Evolutionary conservation across 2,888 invertebrate genomes (phyloP).

Genomic region (Amorpha juglandis): DNA sequence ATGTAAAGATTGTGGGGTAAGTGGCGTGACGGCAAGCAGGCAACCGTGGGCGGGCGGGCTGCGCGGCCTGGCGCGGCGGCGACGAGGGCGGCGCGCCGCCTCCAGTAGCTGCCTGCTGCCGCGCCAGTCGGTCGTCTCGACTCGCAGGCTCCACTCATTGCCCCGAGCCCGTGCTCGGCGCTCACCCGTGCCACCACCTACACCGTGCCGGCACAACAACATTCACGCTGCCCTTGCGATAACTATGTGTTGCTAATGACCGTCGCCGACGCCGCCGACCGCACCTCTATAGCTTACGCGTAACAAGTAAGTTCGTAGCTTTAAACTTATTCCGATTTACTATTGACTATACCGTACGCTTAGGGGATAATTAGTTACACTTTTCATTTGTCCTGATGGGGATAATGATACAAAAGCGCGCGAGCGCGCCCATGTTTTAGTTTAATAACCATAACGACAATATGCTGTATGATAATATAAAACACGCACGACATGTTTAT

Average conservation of each 20-base stretch:
- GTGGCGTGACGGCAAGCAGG: constrained; percentile 66
- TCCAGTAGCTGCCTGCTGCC: constrained; percentile 71
- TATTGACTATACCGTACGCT: background rate
- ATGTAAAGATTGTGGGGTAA: constrained; percentile 74
- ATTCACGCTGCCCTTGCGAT: constrained; percentile 57
- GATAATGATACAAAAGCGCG: constrained; percentile 9
- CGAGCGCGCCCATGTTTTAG: constrained; percentile 13
- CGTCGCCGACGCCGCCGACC: constrained; percentile 39
- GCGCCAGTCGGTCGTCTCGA: constrained; percentile 73
- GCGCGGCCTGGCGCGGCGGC: constrained; percentile 62
- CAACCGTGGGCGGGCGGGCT: constrained; percentile 67
- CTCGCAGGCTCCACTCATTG: constrained; percentile 45
- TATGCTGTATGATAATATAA: background rate
- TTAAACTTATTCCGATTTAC: background rate
- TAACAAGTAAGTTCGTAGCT: constrained; percentile 51
- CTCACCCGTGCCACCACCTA: constrained; percentile 27
- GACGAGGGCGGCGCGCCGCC: constrained; percentile 54
- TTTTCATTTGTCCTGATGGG: constrained; percentile 14
- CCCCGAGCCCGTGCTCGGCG: constrained; percentile 42
- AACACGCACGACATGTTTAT: constrained; percentile 17
- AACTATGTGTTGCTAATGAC: constrained; percentile 59
- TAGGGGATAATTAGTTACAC: background rate
- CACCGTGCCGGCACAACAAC: constrained; percentile 65
- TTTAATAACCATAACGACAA: constrained; percentile 17
- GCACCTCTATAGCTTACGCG: constrained; percentile 25